phyloP scores from a whole-genome alignment of 2,888 invertebrate species.

The Stictocephala bisonia region DNA sequence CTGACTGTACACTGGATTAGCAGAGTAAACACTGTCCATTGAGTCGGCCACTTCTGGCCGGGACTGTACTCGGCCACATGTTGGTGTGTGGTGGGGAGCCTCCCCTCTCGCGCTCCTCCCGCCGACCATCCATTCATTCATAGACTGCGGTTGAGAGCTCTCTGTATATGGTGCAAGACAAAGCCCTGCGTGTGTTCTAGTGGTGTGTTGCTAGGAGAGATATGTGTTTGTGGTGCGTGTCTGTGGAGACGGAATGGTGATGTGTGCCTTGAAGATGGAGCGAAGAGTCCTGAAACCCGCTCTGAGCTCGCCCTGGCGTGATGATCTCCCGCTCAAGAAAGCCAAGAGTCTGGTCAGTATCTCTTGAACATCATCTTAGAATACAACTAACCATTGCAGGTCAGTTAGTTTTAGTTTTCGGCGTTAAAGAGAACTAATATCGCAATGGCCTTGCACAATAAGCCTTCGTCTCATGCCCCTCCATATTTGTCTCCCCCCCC shows the following conservation, averaged over 20 bases:
- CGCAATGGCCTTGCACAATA: too few relatives aligned
- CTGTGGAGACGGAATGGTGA: constrained; percentile 26
- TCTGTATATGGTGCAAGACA: too few relatives aligned
- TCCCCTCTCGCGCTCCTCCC: background rate
- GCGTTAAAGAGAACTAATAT: too few relatives aligned
- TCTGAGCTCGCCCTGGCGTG: constrained; percentile 20
- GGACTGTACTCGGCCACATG: constrained; percentile 29
- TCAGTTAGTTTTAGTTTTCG: too few relatives aligned
- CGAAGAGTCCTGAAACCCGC: constrained; percentile 26
- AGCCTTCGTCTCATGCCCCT: too few relatives aligned
- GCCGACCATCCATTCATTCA: constrained; percentile 25
- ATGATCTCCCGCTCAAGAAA: background rate
- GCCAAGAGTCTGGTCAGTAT: constrained; percentile 14
- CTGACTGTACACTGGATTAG: constrained; percentile 27
- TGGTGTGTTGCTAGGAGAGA: too few relatives aligned
- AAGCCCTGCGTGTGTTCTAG: too few relatives aligned
- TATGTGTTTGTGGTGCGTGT: too few relatives aligned
- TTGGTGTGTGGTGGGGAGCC: background rate
- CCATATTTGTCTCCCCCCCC: too few relatives aligned
- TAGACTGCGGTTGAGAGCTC: background rate
- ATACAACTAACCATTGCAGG: too few relatives aligned
- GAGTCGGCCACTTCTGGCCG: constrained; percentile 1
- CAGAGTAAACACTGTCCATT: constrained; percentile 35
- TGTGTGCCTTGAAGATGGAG: constrained; percentile 26
- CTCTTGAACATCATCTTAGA: too few relatives aligned